Conservation (phyloP, 2,888 invertebrate genomes). For the Eilema caniola region DNA sequence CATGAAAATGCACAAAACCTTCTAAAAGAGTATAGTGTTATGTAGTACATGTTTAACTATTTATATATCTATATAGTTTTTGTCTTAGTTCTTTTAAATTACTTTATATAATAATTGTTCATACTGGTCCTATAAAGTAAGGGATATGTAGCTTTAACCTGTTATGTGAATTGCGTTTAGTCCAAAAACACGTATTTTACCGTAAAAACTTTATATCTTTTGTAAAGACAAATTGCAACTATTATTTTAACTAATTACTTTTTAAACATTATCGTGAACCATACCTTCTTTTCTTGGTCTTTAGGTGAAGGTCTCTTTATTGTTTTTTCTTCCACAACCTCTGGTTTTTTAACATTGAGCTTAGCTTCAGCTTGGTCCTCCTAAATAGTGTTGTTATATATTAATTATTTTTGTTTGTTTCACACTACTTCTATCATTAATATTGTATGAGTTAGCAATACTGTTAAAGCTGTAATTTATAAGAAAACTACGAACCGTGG, state of each 20-base stretch:
- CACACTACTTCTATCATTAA: neutral
- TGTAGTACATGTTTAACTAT: neutral
- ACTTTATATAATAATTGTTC: constrained; percentile 58
- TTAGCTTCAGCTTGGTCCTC: constrained; percentile 81
- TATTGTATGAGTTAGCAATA: constrained; percentile 11
- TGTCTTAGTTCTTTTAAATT: constrained; percentile 72
- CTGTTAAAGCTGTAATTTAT: neutral
- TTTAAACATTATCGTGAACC: constrained; percentile 18
- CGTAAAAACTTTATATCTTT: neutral
- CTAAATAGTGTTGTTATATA: constrained; percentile 57
- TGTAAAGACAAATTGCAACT: neutral
- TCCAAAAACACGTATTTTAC: constrained; percentile 18
- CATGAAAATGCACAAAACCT: neutral
- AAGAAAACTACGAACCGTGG: constrained; percentile 76
- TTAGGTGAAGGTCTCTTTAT: constrained; percentile 78
- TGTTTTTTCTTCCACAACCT: constrained; percentile 80
- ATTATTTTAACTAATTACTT: too few species aligned
- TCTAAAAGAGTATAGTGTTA: neutral
- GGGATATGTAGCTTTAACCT: constrained; percentile 49
- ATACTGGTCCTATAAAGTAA: constrained; percentile 9
- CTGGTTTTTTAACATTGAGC: constrained; percentile 81
- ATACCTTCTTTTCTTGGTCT: constrained; percentile 73
- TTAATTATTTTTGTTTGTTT: constrained; percentile 21
- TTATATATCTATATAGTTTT: constrained; percentile 31
- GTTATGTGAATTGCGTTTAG: constrained; percentile 67